Percentiles rank a stretch among this genome's conserved stretches.
Evolutionary conservation across 2,888 invertebrate species (phyloP).

Genomic region (Chrysotoxum bicinctum): DNA sequence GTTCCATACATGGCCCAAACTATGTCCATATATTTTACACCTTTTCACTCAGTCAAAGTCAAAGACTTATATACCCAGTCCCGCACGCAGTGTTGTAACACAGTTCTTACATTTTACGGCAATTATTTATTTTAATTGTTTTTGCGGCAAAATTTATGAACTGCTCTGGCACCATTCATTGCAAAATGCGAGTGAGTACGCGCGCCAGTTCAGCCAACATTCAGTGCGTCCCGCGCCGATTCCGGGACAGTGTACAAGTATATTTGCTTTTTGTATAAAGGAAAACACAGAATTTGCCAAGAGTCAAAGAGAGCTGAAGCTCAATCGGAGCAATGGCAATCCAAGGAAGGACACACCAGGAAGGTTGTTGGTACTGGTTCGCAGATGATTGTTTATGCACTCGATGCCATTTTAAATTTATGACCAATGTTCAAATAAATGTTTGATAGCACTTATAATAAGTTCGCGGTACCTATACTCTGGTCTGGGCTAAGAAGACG

Average conservation of each 20-base stretch:
- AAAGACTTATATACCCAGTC: conserved; percentile 19
- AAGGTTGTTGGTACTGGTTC: conserved; percentile 36
- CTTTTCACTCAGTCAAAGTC: conserved; percentile 40
- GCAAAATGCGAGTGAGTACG: conserved; percentile 37
- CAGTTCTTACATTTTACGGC: conserved; percentile 74
- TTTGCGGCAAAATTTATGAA: conserved; percentile 74
- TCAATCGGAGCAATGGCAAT: conserved; percentile 23
- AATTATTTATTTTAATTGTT: conserved; percentile 76
- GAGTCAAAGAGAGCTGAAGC: conserved; percentile 9
- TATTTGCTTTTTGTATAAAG: not conserved
- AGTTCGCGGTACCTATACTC: conserved; percentile 52
- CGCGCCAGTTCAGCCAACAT: conserved; percentile 18
- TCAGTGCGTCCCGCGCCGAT: not conserved
- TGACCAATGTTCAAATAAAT: conserved; percentile 75
- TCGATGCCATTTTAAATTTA: conserved; percentile 74
- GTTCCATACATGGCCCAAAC: conserved; percentile 21
- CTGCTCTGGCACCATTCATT: conserved; percentile 66
- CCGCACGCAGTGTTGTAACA: conserved; percentile 68
- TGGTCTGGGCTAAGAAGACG: conserved; percentile 18
- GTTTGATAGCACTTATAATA: conserved; percentile 74
- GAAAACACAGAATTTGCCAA: conserved; percentile 31
- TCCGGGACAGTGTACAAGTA: not conserved
- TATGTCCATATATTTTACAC: conserved; percentile 46
- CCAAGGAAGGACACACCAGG: conserved; percentile 50
- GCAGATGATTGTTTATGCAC: conserved; percentile 71